Percentiles rank a stretch among this genome's conserved stretches.
phyloP scores from a whole-genome alignment of 2,113 vertebrate genomes.

The Nestor notabilis region DNA sequence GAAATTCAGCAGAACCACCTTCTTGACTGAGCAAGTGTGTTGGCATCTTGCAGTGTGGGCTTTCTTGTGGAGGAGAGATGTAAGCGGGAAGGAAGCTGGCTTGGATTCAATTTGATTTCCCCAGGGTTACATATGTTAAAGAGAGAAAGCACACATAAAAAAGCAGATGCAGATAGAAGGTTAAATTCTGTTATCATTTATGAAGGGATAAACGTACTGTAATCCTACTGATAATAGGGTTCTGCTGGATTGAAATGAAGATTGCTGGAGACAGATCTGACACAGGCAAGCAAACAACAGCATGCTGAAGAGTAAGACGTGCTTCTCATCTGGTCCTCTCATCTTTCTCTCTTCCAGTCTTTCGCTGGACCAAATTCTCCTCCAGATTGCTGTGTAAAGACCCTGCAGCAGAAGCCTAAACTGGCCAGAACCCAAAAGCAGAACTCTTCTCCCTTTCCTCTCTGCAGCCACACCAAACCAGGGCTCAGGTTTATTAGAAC shows the following conservation, averaged over 20 bases:
- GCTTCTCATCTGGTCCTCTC: not conserved
- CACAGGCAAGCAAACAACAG: not conserved
- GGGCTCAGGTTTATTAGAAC: not conserved
- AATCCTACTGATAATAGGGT: not conserved
- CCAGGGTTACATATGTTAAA: not conserved
- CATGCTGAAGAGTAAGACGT: not conserved
- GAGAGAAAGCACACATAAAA: not conserved
- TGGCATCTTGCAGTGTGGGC: not conserved
- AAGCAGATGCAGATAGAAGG: not conserved
- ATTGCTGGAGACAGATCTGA: not conserved
- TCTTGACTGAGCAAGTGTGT: not conserved
- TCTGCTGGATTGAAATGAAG: not conserved
- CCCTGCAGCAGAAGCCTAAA: not conserved
- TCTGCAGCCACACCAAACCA: not conserved
- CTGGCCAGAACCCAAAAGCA: not conserved
- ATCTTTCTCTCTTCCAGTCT: not conserved
- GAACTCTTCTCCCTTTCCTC: not conserved
- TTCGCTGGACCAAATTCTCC: not conserved
- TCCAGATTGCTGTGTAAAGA: not conserved
- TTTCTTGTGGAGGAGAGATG: not conserved
- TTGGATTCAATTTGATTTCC: not conserved
- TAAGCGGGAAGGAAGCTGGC: not conserved
- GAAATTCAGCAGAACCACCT: conserved; percentile 15
- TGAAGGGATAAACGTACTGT: not conserved
- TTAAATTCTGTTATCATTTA: not conserved